Evolutionary conservation across 2,113 vertebrate species (phyloP), one percentile per base, ranked within the genome.

Genomic region (Cryptomyrus ogoouensis): DNA sequence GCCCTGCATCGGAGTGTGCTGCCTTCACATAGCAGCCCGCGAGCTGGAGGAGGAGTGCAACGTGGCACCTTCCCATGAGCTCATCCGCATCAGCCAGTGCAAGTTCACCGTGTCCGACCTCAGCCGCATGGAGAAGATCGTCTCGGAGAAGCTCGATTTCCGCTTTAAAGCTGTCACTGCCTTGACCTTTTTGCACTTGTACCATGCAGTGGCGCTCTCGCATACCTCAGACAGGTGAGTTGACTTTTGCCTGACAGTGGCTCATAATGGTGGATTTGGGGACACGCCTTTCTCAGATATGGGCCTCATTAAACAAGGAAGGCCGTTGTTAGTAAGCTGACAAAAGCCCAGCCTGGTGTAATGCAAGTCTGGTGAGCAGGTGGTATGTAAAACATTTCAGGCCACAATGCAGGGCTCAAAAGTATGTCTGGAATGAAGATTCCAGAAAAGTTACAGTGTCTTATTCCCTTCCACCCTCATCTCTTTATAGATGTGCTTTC

Each of bases 151-250:
- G 94, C 96, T 99, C 93, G 93, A 97, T 96, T 98, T 98, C 96
- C 97, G 98, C 93, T 96, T 97, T 93, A 96, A 97, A 96, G 97
- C 98, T 94, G 94, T 98, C 96, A 99, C 98, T 91, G 98, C 98
- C 97, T 98, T 99, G 96, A 98, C 97, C 90, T 99, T 99, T 93
- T 97, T 99, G 96, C 98, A 98, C 96, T 94, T 99, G 93, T 99
- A 98, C 95, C 97, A 98, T 91, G 92, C 96, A 91, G 97, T 99
- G 53, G 89, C 96, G 88, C 93, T 97, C 77, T 96, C 94, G 46
- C 97, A 98, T 95, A 96, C 95, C 94, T 97, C 96, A 88, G 96
- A 97, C 94, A 96, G 97, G 98, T 99, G 91, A 94, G 97, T 70
- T n/a, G 1, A 13, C 85, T 4, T 88, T 9, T 24, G 53, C 17